phyloP scores from a whole-genome alignment of 1,140 invertebrate genomes.

The Chironomus striatipennis region DNA sequence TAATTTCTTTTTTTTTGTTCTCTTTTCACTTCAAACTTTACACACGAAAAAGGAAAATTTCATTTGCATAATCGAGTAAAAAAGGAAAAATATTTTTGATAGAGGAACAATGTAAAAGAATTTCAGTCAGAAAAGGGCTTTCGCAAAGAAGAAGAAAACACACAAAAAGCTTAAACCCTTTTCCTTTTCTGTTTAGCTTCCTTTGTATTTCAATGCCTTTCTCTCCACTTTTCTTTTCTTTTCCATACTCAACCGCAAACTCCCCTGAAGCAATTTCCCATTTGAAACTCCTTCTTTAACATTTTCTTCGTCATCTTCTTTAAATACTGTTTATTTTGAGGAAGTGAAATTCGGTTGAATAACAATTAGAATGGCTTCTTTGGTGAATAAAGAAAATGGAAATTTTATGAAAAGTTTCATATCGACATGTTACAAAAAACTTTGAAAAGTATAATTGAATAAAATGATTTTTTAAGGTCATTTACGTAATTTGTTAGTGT shows the following conservation, averaged over 20 bases:
- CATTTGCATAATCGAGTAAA: constrained; percentile 7
- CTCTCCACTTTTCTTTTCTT: not conserved
- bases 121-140: not conserved
- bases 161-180: not conserved
- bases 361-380: not conserved
- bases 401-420: too few species aligned
- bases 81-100: not conserved
- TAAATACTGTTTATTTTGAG: not conserved
- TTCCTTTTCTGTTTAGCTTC: not conserved
- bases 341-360: not conserved
- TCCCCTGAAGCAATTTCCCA: not conserved
- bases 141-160: not conserved
- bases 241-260: not conserved
- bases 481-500: too few species aligned
- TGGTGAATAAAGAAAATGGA: too few species aligned
- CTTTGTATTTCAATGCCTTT: not conserved
- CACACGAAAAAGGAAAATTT: not conserved
- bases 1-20: too few species aligned
- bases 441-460: too few species aligned
- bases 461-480: too few species aligned
- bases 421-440: too few species aligned
- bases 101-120: not conserved
- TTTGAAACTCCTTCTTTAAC: not conserved
- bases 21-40: too few species aligned
- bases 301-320: not conserved